Base-by-base conservation (phyloP, 1,140 invertebrate species). In the Harpegnathos saltator region DNA sequence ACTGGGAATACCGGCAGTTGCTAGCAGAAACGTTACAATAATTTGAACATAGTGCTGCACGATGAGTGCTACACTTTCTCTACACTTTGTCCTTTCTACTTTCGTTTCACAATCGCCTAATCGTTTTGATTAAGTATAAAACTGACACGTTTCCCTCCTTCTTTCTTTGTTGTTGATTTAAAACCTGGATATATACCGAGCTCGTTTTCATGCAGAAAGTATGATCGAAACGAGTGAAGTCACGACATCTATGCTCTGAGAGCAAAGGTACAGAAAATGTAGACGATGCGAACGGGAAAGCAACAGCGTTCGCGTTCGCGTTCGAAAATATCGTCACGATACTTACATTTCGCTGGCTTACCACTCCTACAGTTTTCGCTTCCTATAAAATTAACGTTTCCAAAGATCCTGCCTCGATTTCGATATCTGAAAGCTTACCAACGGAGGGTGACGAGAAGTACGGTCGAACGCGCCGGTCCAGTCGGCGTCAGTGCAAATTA, bases 401-500 rank as follows among this genome's bases (percentile, higher is more conserved):
- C 0, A 19, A 58, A 58, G n/a, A 19, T 24, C 5, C n/a, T 58
- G 7, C 24, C 15, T 24, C 44, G 48, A 24, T 14, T 15, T 58
- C 29, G 54, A 44, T 59, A 73, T 38, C 38, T 29, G 59, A 44
- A 17, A 15, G 54, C n/a, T 54, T 54, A 33, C 19, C 52, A 26
- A 72, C 50, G n/a, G n/a, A 15, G 17, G 3, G 3, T 24, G 38
- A 29, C 3, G 38, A 44, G 7, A 44, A 44, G 9, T 24, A 75
- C 26, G n/a, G 72, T 54, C 58, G 24, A 24, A 61, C 15, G 59
- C 17, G 59, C 17, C 26, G 24, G 26, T 19, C 26, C 24, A 38
- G 14, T 33, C 1, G 63, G 75, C 75, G 72, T 38, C 72, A 75
- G 50, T 22, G 33, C 9, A 69, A 69, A 78, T 78, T 24, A 82